Conservation (phyloP, 2,113 vertebrate genomes). For the Myrmophylax atrothorax region DNA sequence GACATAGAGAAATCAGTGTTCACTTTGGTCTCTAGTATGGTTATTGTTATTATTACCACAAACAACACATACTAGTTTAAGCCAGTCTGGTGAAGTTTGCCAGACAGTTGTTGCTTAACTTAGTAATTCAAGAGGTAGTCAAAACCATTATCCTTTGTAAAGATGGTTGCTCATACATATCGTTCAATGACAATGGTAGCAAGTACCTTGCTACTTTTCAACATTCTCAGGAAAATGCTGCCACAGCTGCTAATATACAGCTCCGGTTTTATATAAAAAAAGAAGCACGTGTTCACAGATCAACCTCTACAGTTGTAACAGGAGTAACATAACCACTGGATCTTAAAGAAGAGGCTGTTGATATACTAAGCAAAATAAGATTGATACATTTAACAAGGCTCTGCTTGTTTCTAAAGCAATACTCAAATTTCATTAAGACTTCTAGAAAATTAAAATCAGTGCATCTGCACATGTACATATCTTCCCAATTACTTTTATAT, state of each 20-base stretch:
- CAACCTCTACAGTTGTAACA: conserved; percentile 63
- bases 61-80: conserved; percentile 71
- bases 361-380: conserved; percentile 62
- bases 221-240: conserved; percentile 55
- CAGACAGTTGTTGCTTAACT: conserved; percentile 64
- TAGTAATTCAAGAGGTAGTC: conserved; percentile 80
- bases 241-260: conserved; percentile 22
- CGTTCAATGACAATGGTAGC: conserved; percentile 59
- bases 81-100: conserved; percentile 70
- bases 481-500: conserved; percentile 76
- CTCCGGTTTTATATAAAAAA: conserved; percentile 14
- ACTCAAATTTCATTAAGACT: conserved; percentile 78
- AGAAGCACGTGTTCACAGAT: conserved; percentile 28
- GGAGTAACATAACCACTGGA: conserved; percentile 62
- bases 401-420: conserved; percentile 72
- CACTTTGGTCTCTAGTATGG: conserved; percentile 82
- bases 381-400: conserved; percentile 67
- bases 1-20: conserved; percentile 78
- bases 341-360: conserved; percentile 70
- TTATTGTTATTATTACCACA: conserved; percentile 71
- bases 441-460: conserved; percentile 77
- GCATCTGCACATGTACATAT: conserved; percentile 72
- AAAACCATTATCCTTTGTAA: conserved; percentile 49
- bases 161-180: conserved; percentile 52
- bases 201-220: conserved; percentile 50